Percentiles rank a stretch among this genome's conserved stretches.
These are phyloP conservation scores for Platichthys stellatus DNA, from an alignment of 2,113 vertebrate genomes.

Conservation along the genomic window DNA sequence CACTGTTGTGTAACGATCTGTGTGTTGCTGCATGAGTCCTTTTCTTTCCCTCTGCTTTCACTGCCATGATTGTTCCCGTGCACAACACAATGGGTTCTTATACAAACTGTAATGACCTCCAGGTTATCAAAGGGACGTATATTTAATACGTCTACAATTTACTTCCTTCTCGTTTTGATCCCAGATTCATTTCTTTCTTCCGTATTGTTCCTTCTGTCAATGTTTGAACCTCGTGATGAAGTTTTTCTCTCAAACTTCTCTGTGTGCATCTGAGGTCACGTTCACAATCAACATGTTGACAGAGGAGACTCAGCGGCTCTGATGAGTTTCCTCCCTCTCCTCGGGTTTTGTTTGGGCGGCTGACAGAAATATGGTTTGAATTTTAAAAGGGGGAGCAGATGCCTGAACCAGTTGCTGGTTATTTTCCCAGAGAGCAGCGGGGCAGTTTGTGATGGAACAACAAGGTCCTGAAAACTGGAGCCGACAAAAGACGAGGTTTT, in stretches of 20 bases:
- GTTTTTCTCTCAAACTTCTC: slow-evolving; percentile 4
- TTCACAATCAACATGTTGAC: neutral
- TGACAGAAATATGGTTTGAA: slow-evolving; percentile 2
- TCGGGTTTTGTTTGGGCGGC: slow-evolving; percentile 16
- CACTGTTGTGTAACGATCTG: neutral
- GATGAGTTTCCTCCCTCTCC: neutral
- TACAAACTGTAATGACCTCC: neutral
- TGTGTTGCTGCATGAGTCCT: slow-evolving; percentile 7
- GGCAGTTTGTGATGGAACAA: neutral
- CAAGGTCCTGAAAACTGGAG: neutral
- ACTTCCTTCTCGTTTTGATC: neutral
- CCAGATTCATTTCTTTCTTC: neutral
- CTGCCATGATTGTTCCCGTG: too few relatives aligned
- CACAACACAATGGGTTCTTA: neutral
- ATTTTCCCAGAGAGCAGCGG: neutral
- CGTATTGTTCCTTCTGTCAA: slow-evolving; percentile 18
- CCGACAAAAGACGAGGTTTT: neutral
- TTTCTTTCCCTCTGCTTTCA: neutral
- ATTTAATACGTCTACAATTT: too few relatives aligned
- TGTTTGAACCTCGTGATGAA: slow-evolving; percentile 19
- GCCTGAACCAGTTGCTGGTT: neutral
- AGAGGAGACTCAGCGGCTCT: neutral
- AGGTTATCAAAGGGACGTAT: neutral
- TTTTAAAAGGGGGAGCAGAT: slow-evolving; percentile 6
- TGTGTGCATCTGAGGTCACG: neutral